A percentile compares a stretch with the other conserved stretches of the same genome.
Evolutionary conservation across 2,113 vertebrate species (phyloP).

Genomic region (Chauna torquata): DNA sequence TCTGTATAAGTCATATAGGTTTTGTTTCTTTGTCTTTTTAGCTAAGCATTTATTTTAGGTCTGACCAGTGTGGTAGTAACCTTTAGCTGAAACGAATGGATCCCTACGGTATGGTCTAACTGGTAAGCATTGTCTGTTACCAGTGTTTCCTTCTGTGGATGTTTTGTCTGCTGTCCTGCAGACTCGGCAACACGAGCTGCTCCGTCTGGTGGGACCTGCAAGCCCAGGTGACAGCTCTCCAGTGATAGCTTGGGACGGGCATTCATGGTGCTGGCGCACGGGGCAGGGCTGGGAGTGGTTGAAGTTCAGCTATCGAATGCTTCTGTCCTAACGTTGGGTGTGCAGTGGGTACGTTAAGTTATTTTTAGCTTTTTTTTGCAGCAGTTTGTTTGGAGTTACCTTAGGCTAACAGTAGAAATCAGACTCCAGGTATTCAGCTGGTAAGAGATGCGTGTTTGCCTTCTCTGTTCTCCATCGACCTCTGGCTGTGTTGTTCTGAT

Average conservation of each 20-base stretch:
- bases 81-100: background rate
- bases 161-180: no score
- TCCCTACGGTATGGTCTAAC: accelerated
- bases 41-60: background rate
- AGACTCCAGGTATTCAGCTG: accelerated
- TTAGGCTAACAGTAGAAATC: background rate
- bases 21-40: background rate
- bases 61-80: background rate
- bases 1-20: background rate
- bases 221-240: no score
- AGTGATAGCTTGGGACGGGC: no score
- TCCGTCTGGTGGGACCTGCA: no score
- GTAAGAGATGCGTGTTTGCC: accelerated
- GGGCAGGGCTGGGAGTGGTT: no score
- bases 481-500: background rate
- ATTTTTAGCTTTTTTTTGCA: background rate
- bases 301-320: background rate
- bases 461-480: accelerated
- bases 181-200: no score
- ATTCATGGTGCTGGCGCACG: no score
- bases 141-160: no score
- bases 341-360: accelerated
- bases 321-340: background rate
- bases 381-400: background rate
- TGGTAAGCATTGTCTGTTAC: accelerated